A percentile compares a stretch with the other conserved stretches of the same genome.
Evolutionary conservation across 2,888 invertebrate genomes (phyloP).

Genomic region (Ochropleura leucogaster): DNA sequence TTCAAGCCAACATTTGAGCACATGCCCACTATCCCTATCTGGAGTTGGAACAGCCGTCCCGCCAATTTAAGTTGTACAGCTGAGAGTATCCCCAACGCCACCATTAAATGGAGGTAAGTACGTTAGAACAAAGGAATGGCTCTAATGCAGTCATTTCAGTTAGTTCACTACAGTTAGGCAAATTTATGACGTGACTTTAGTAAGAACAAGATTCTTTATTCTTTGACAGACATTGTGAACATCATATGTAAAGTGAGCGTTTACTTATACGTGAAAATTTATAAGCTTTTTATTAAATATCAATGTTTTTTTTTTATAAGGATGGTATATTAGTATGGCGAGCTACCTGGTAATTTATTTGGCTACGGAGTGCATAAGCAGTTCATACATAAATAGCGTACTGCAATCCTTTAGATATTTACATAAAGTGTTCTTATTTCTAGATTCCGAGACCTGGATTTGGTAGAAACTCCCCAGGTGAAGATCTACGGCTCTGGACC

Average conservation of each 20-base stretch:
- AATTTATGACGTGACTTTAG: conserved; percentile 19
- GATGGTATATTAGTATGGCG: background rate
- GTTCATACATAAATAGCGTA: background rate
- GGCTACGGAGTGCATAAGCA: background rate
- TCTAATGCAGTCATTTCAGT: conserved; percentile 36
- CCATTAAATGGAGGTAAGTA: conserved; percentile 94
- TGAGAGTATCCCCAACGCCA: conserved; percentile 97
- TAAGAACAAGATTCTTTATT: conserved; percentile 15
- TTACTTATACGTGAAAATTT: background rate
- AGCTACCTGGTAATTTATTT: background rate
- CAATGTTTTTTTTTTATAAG: too few species aligned
- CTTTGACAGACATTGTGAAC: background rate
- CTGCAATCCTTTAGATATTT: background rate
- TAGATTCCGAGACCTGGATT: conserved; percentile 88
- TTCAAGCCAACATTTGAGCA: conserved; percentile 95
- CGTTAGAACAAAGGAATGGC: conserved; percentile 65
- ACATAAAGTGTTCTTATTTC: conserved; percentile 12
- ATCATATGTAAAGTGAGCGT: background rate
- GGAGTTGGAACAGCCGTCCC: conserved; percentile 95
- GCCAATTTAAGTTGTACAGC: conserved; percentile 97
- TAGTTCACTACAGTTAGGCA: conserved; percentile 4
- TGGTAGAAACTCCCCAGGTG: conserved; percentile 90
- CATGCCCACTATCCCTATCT: conserved; percentile 93
- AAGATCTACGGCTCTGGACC: conserved; percentile 93
- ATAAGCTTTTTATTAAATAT: too few species aligned